Conservation (phyloP, 2,113 vertebrate species). For the Crotalus helleri region DNA sequence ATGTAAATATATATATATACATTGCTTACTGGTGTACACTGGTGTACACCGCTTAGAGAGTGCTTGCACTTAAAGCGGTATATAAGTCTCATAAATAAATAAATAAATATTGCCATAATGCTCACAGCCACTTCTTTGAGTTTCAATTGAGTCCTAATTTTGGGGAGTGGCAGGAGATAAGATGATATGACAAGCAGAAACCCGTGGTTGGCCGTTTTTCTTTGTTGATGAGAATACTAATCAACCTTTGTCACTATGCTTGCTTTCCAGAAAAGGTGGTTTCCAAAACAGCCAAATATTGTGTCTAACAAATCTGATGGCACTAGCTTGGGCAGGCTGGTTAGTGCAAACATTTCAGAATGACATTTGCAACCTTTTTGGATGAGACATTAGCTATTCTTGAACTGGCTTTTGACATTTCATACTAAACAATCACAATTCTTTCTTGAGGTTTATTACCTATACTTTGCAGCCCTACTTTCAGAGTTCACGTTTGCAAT, state of each 20-base stretch:
- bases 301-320: too few relatives aligned
- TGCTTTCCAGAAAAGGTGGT: too few relatives aligned
- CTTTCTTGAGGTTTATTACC: background rate
- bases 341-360: too few relatives aligned
- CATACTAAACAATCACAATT: background rate
- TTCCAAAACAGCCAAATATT: too few relatives aligned
- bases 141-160: background rate
- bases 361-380: too few relatives aligned
- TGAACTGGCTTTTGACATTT: background rate
- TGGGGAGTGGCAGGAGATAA: background rate
- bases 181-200: background rate
- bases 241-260: too few relatives aligned
- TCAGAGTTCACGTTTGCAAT: background rate
- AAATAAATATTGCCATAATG: background rate
- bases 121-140: background rate
- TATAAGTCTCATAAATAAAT: too few relatives aligned
- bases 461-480: background rate
- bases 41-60: too few relatives aligned
- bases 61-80: too few relatives aligned
- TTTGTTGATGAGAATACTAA: background rate
- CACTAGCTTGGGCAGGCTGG: too few relatives aligned
- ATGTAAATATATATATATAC: too few relatives aligned
- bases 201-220: background rate
- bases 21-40: too few relatives aligned
- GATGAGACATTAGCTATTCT: background rate